These are phyloP conservation scores for Pomatostomus ruficeps DNA, from an alignment of 2,113 vertebrate species.

Conservation along the genomic window DNA sequence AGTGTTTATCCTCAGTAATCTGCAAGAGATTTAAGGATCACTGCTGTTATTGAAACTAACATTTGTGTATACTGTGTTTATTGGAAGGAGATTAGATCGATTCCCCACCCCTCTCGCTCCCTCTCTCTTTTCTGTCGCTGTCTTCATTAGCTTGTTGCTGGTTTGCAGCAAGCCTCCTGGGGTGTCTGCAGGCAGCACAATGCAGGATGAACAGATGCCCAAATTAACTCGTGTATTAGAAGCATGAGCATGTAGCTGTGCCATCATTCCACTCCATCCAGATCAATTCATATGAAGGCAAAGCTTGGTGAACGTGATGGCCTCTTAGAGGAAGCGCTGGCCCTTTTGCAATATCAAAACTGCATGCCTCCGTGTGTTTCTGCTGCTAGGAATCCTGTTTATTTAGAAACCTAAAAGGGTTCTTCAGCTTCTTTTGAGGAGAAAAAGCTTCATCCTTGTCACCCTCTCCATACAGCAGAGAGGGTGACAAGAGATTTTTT, in stretches of 20 bases:
- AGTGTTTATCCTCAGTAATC: not conserved
- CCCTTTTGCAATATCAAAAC: not conserved
- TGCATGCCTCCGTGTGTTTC: not conserved
- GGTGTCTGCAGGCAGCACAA: not conserved
- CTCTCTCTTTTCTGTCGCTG: not conserved
- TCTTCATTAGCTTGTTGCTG: slow-evolving; percentile 5
- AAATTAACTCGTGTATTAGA: not conserved
- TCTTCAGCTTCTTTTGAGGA: not conserved
- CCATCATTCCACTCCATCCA: not conserved
- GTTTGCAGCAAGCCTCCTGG: slow-evolving; percentile 5
- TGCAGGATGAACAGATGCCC: not conserved
- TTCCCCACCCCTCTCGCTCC: not conserved
- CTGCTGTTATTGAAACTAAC: not conserved
- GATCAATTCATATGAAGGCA: not conserved
- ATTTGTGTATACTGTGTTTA: not conserved
- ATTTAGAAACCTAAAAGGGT: not conserved
- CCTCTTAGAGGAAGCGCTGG: not conserved
- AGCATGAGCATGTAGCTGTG: not conserved
- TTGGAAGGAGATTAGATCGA: not conserved
- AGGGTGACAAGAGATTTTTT: not conserved
- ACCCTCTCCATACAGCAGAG: not conserved
- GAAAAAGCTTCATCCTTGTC: not conserved
- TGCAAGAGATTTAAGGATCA: not conserved
- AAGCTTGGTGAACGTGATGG: not conserved
- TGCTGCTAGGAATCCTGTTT: not conserved